Conservation (phyloP, 1,140 invertebrate species). For the Akabosia matsudoensis region DNA sequence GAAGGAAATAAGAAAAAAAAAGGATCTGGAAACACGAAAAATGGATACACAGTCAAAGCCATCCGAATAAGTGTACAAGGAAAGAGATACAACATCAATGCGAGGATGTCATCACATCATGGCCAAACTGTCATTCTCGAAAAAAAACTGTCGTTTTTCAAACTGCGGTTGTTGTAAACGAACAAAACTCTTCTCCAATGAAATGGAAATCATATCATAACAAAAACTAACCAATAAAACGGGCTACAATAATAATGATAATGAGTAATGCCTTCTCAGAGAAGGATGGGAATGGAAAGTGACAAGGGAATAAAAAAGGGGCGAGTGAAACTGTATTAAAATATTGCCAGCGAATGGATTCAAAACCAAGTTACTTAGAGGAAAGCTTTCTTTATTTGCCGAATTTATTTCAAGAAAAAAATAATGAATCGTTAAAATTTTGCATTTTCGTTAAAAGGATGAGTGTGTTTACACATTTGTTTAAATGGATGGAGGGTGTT, state of each 20-base stretch:
- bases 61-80: background rate
- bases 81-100: too few species aligned
- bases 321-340: background rate
- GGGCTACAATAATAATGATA: slow-evolving; percentile 4
- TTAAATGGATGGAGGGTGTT: background rate
- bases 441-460: too few species aligned
- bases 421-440: too few species aligned
- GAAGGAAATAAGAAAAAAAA: too few species aligned
- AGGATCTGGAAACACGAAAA: background rate
- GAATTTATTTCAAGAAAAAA: too few species aligned
- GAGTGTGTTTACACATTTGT: background rate
- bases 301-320: slow-evolving; percentile 1
- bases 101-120: too few species aligned
- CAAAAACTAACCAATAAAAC: too few species aligned
- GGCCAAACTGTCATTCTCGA: too few species aligned
- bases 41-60: background rate
- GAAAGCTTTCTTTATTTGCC: background rate
- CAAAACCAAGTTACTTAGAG: background rate
- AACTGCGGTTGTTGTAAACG: background rate
- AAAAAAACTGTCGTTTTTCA: too few species aligned
- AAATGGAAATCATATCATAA: background rate
- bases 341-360: background rate
- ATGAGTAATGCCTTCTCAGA: slow-evolving; percentile 12
- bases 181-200: background rate
- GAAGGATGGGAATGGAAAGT: slow-evolving; percentile 10